Evolutionary conservation across 2,888 invertebrate species (phyloP), one percentile per base, ranked within the genome.

Genomic region (Nymphalis c-album): DNA sequence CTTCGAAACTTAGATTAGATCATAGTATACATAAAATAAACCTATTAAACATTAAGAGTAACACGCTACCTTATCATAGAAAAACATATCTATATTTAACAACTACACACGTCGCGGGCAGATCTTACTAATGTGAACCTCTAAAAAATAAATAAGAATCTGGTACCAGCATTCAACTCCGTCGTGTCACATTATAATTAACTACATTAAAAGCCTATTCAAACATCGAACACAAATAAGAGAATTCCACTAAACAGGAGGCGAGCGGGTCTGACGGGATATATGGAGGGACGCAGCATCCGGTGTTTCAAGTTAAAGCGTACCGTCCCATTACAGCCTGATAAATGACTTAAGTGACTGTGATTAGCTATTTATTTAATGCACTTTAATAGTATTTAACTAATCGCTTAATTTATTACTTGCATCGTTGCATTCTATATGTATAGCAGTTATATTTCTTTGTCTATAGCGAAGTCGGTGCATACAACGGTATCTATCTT

Each of bases 281-380:
- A 68, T 66, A 66, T 68, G 65, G 65, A 60, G 63, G 68, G 71
- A 59, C 71, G 69, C 55, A 68, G 73, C 75, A 76, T 76, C 77
- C 76, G 76, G 75, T 65, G 58, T 61, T 64, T 58, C 18, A 64
- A 66, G 50, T 50, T 57, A 40, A 59, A 55, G 64, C 67, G 63
- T 50, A 62, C 50, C 53, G 51, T 51, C 60, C 69, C 60, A 69
- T 67, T 67, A 71, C 63, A 45, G 46, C 61, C 55, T 65, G 64
- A 68, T 68, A 64, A 59, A 65, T 68, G 68, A 26, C 35, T 59
- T 60, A 55, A 66, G 55, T 53, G 53, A 53, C 31, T 55, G 47
- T 61, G 61, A 66, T 66, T 66, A 66, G 55, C 60, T 53, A 55
- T 10, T 61, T 20, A 66, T 61, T 64, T 66, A 61, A 50, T 50